Evolutionary conservation across 1,140 invertebrate genomes (phyloP), one percentile per base, ranked within the genome.

Genomic region (Micrasema longulum): DNA sequence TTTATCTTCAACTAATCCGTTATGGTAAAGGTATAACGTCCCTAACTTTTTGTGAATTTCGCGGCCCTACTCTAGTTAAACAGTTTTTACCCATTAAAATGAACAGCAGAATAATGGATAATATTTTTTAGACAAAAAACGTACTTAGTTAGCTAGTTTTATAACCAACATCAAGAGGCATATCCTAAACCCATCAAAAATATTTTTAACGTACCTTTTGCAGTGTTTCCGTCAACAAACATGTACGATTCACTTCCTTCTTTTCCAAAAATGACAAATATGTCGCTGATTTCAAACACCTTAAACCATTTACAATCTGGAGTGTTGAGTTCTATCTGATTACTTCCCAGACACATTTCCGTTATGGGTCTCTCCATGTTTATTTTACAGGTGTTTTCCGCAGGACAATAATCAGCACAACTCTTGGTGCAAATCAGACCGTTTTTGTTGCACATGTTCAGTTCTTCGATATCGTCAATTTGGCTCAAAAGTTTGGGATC

Each of bases 211-310:
- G 67, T 77, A 91, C 91, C 91, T 80, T 88, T 87, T 12, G 87
- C 89, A 1, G 91, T 92, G 76, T 91, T 91, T 35, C 91, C 91
- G 26, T 89, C 88, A 6, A 91, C 84, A 5, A 92, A 75, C 70
- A 85, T 83, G 73, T 91, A 92, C 43, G 74, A 80, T 38, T 80
- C 75, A 0, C 73, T 74, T 2, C 76, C 81, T 69, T 86, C 84
- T 75, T 82, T 86, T 7, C 80, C 75, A 55, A 92, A 83, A 12
- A 89, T 78, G 76, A 80, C 78, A 62, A 83, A 83, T 11, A 81
- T 74, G 48, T 84, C 80, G 23, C 72, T 66, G 36, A 83, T 69
- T 18, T 78, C 83, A 67, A 82, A 83, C 53, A 86, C 82, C 80
- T 87, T 88, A 74, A 83, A 81, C 81, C 88, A 89, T 74, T 85